phyloP scores from a whole-genome alignment of 1,140 invertebrate genomes.

The Drosophila watanabei region DNA sequence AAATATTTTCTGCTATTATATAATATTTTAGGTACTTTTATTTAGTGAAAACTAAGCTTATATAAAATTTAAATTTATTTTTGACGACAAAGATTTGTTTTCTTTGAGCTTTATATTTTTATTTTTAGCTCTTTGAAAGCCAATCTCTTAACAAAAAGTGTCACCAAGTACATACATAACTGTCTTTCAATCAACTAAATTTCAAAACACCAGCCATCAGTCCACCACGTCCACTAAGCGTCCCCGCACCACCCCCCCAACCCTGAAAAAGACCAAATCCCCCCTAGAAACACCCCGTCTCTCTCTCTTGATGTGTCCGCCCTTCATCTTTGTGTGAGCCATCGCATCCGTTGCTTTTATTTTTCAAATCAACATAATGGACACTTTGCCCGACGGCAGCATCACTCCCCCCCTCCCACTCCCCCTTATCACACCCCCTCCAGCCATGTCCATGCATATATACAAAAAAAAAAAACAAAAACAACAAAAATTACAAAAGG shows the following conservation, averaged over 20 bases:
- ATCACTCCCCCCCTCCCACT: conserved; percentile 10
- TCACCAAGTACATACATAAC: conserved; percentile 52
- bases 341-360: conserved; percentile 72
- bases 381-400: conserved; percentile 75
- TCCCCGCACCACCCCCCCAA: background rate
- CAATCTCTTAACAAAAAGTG: conserved; percentile 31
- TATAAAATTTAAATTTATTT: background rate
- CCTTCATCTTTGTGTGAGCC: conserved; percentile 62
- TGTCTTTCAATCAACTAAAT: conserved; percentile 81
- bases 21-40: background rate
- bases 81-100: background rate
- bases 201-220: conserved; percentile 25
- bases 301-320: conserved; percentile 11
- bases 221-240: background rate
- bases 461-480: conserved; percentile 30
- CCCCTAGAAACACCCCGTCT: conserved; percentile 3
- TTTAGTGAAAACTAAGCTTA: background rate
- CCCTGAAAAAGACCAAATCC: conserved; percentile 5
- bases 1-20: background rate
- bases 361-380: conserved; percentile 83
- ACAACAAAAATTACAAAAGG: conserved; percentile 73
- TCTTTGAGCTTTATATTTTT: no score
- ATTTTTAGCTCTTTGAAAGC: background rate
- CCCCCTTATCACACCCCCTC: conserved; percentile 9
- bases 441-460: conserved; percentile 49